Percentiles rank a stretch among this genome's conserved stretches.
Evolutionary conservation across 2,113 vertebrate species (phyloP).

Genomic region (Merops nubicus): DNA sequence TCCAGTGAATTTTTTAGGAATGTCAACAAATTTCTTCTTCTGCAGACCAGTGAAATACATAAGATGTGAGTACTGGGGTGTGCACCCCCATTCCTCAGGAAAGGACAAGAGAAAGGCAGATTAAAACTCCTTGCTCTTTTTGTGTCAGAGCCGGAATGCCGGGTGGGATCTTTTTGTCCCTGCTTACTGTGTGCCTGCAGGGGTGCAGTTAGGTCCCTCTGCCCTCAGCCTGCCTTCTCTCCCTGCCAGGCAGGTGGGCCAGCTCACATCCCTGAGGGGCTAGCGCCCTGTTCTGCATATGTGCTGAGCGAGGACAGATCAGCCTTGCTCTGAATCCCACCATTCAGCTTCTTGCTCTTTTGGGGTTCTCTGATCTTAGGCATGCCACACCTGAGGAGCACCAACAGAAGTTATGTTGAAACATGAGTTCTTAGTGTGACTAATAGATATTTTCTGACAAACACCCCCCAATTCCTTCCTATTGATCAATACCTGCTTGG

Average conservation of each 20-base stretch:
- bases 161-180: background rate
- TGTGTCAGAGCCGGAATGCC: background rate
- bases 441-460: background rate
- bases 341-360: background rate
- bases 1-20: background rate
- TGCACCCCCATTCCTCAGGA: background rate
- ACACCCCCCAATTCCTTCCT: background rate
- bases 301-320: fast-evolving
- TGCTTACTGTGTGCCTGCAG: background rate
- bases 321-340: background rate
- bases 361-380: background rate
- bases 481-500: background rate
- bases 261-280: background rate
- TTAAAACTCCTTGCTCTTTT: background rate
- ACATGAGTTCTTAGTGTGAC: background rate
- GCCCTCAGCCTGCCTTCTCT: background rate
- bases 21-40: background rate
- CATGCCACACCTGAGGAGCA: background rate
- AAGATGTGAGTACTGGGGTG: background rate
- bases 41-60: background rate
- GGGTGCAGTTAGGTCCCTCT: background rate
- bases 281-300: fast-evolving
- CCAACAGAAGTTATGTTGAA: background rate
- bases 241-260: background rate
- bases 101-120: background rate